These are phyloP conservation scores for Ophion ventricosus DNA, from an alignment of 2,888 invertebrate genomes.

Conservation along the genomic window DNA sequence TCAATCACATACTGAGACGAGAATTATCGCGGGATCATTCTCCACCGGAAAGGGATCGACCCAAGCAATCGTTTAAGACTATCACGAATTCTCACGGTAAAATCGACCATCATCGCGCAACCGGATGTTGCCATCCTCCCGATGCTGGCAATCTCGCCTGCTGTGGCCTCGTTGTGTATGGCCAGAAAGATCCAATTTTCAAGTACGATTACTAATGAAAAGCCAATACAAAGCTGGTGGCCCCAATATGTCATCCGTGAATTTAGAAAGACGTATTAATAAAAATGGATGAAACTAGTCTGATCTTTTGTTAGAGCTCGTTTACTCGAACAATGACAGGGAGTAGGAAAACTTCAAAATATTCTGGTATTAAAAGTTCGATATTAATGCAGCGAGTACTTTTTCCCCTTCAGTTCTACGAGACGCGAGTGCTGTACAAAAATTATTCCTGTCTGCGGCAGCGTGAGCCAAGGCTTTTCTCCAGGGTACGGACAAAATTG, in stretches of 20 bases:
- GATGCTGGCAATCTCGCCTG: slow-evolving; percentile 52
- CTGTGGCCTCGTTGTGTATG: slow-evolving; percentile 63
- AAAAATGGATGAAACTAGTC: not conserved
- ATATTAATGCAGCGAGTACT: not conserved
- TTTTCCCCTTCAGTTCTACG: slow-evolving; percentile 28
- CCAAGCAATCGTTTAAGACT: slow-evolving; percentile 30
- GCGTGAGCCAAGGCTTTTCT: slow-evolving; percentile 61
- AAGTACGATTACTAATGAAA: slow-evolving; percentile 38
- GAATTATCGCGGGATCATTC: slow-evolving; percentile 52
- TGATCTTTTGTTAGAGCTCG: not conserved
- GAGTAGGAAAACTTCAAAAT: not conserved
- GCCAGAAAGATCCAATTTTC: slow-evolving; percentile 52
- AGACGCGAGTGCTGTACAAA: slow-evolving; percentile 44
- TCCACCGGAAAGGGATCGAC: slow-evolving; percentile 64
- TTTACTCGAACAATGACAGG: not conserved
- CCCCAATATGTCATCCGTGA: not conserved
- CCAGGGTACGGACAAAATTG: slow-evolving; percentile 55
- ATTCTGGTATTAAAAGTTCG: not conserved
- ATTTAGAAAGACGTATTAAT: not conserved
- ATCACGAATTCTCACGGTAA: slow-evolving; percentile 17
- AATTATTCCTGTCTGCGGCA: slow-evolving; percentile 60
- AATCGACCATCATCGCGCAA: slow-evolving; percentile 13
- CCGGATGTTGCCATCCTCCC: slow-evolving; percentile 33
- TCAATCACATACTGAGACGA: slow-evolving; percentile 13
- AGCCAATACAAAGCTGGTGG: not conserved